Base-by-base conservation (phyloP, 2,113 vertebrate species). In the Amphilophus citrinellus region DNA sequence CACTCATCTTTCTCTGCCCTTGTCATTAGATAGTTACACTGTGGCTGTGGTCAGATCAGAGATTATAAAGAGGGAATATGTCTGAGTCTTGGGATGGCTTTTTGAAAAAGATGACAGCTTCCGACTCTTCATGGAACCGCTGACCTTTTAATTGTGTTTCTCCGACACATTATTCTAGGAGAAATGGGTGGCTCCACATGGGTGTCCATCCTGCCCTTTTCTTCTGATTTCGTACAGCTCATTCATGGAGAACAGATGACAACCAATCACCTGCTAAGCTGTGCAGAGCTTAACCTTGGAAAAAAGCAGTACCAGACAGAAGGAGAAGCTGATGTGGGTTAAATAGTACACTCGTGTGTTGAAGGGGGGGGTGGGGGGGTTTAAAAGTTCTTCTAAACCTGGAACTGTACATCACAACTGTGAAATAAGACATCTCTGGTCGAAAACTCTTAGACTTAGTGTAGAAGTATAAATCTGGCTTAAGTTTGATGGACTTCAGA, bases 61-160 rank as follows among this genome's bases (percentile, higher is more conserved):
- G 37, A 61, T 84, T 62, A 24, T 61, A 59, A 84, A 83, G 59
- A 83, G 24, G 22, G 11, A 73, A 13, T 80, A 15, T 53, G 15
- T 68, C 59, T 30, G 22, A 77, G 37, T 81, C 22, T 71, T 9
- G 77, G 47, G 10, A 61, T 71, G 24, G 18, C 80, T 85, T 76
- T 65, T 32, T 73, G 57, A 77, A 79, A 57, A 68, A 27, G 47
- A 42, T 87, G 76, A 86, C 80, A 86, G 80, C 65, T 84, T 61
- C 66, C 79, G 63, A 20, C 60, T 83, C 39, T 65, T 87, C 39
- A 15, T 50, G 61, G 59, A 81, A 76, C 59, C 7, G 20, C 13
- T 88, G 88, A 89, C 89, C 86, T 92, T 92, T 90, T 85, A 62
- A 86, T 73, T 77, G 32, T 78, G 39, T 88, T 63, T 79, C 57